Percentiles rank a stretch among this genome's conserved stretches.
phyloP scores from a whole-genome alignment of 2,888 invertebrate species.

The Uloborus plumipes region DNA sequence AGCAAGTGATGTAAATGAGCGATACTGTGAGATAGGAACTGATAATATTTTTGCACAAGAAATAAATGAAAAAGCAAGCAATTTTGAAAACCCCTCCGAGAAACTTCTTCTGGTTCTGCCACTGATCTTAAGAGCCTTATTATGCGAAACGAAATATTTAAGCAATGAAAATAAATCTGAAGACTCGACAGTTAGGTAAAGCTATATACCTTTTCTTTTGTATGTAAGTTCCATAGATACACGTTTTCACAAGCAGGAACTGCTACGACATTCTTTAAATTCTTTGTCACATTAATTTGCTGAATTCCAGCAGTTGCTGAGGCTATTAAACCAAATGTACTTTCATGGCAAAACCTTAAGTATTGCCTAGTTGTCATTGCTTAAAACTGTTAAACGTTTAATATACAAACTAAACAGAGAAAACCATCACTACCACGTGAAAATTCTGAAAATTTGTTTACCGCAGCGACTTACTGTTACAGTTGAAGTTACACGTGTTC shows the following conservation, averaged over 20 bases:
- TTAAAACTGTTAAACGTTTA: constrained; percentile 74
- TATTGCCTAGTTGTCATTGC: constrained; percentile 86
- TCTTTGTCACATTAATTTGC: constrained; percentile 79
- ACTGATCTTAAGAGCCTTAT: no score
- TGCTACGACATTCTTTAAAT: constrained; percentile 78
- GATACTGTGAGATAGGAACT: no score
- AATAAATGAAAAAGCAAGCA: no score
- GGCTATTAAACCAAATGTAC: constrained; percentile 89
- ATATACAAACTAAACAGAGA: neutral
- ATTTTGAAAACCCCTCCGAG: no score
- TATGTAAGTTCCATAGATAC: constrained; percentile 92
- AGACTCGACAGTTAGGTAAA: neutral
- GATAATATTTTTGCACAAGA: no score
- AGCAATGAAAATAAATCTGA: neutral
- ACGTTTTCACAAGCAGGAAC: constrained; percentile 95
- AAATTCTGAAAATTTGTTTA: no score
- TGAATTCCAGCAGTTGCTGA: constrained; percentile 80
- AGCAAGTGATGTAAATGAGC: no score
- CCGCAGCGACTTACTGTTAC: no score
- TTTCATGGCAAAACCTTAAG: constrained; percentile 85
- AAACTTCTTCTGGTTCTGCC: no score
- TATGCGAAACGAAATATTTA: neutral
- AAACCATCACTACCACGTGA: neutral
- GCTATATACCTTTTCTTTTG: constrained; percentile 81
- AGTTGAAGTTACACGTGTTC: no score